Evolutionary conservation across 2,797 vertebrate genomes (phyloP).

Genomic region (Peromyscus attwateri): DNA sequence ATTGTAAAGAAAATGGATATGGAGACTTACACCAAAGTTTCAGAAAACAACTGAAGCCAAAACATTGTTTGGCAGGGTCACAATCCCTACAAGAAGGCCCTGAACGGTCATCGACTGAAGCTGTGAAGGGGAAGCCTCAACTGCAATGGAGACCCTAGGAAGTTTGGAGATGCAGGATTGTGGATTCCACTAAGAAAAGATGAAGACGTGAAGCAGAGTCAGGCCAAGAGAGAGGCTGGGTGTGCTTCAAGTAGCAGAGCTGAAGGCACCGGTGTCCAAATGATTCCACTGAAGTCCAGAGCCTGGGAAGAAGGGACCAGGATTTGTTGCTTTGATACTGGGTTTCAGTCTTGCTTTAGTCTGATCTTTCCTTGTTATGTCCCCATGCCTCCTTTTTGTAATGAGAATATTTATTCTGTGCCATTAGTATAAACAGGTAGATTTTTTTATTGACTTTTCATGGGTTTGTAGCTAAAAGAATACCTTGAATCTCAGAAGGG

Average conservation of each 20-base stretch:
- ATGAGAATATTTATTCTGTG: neutral
- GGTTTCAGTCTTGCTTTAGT: neutral
- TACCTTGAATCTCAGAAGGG: neutral
- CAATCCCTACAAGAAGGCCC: neutral
- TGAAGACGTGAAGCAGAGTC: neutral
- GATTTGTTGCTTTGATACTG: neutral
- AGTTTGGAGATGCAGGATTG: neutral
- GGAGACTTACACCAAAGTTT: neutral
- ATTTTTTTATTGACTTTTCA: neutral
- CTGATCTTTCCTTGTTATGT: neutral
- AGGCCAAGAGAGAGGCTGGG: neutral
- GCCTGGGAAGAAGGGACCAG: no score
- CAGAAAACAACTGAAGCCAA: neutral
- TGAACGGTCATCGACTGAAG: neutral
- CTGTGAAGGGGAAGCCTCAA: neutral
- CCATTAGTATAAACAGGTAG: neutral
- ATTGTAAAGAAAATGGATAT: neutral
- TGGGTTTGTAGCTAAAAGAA: neutral
- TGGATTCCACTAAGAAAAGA: neutral
- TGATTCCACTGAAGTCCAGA: neutral
- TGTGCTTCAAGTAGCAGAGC: neutral
- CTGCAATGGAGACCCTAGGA: neutral
- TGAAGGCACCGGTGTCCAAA: neutral
- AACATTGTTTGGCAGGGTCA: no score
- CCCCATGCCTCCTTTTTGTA: neutral